Percentiles rank a stretch among this genome's conserved stretches.
phyloP scores from a whole-genome alignment of 2,888 invertebrate genomes.

The Drosophila crucigera region DNA sequence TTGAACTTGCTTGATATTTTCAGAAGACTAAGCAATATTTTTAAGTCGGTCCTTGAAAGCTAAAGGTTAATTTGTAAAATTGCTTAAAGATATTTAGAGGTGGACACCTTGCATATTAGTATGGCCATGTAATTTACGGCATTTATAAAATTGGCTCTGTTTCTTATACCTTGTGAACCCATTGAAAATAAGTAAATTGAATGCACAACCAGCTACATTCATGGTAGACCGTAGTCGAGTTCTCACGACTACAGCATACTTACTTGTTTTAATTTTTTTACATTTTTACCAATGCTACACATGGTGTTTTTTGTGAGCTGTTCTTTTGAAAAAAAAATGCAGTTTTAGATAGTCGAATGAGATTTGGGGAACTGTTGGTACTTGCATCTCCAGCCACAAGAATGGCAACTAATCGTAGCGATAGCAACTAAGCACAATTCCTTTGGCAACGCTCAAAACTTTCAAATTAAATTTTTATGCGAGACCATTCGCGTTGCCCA shows the following conservation, averaged over 20 bases:
- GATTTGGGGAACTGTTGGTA: not conserved
- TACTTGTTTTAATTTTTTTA: not conserved
- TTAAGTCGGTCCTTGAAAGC: not conserved
- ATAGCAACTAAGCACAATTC: conserved; percentile 44
- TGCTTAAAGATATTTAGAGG: not conserved
- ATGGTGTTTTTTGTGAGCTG: conserved; percentile 7
- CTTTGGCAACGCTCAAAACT: conserved; percentile 40
- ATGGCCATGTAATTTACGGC: not conserved
- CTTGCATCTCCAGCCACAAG: conserved; percentile 14
- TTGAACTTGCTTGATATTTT: not conserved
- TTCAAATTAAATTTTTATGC: conserved; percentile 47
- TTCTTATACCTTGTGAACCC: not conserved
- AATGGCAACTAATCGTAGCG: conserved; percentile 30
- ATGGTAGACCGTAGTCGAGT: no score
- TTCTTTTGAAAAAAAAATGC: not conserved
- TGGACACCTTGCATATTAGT: not conserved
- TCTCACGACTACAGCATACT: not conserved
- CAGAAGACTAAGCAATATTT: not conserved
- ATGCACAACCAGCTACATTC: not conserved
- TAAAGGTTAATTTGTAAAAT: not conserved
- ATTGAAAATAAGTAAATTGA: not conserved
- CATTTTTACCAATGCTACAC: conserved; percentile 19
- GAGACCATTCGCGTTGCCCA: conserved; percentile 21
- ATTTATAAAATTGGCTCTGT: not conserved
- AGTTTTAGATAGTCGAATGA: conserved; percentile 5